Evolutionary conservation across 2,888 invertebrate species (phyloP), one percentile per base, ranked within the genome.

Genomic region (Anaspis maculata): DNA sequence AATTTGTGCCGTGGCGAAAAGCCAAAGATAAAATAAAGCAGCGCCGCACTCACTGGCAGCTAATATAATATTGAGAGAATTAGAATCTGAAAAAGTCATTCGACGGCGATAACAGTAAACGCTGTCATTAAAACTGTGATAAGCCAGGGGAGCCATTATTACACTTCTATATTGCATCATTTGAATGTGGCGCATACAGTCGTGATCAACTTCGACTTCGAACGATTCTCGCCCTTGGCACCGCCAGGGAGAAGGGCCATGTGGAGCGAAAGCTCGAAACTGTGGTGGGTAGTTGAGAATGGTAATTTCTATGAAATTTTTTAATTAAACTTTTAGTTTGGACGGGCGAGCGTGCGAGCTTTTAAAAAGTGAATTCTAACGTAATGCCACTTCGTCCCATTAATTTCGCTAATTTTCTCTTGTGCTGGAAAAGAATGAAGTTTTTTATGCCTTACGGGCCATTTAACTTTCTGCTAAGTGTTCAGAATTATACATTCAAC

Each of bases 131-230:
- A 59, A 59, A 54, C 44, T 42, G 44, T 41, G 59, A 59, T 59
- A 58, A 59, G 56, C 56, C 44, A 27, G 39, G 41, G 41, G 41
- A 38, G 45, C 51, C 51, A 49, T 55, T 57, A 58, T 57, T 51
- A 46, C 51, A 42, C 45, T 49, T 51, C 48, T 57, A 49, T 56
- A 57, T 54, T 53, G 57, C 57, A 42, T 40, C 54, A 52, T 58
- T 57, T 57, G 54, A 57, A 58, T 57, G 49, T 47, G 45, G 44
- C 49, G 42, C 40, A 41, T 46, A 46, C 52, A 51, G 52, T 51
- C 51, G 49, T 44, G 32, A 46, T 46, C 42, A 25, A n/a, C n/a
- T n/a, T n/a, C n/a, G n/a, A n/a, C n/a, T n/a, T n/a, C n/a, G n/a
- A 12, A 15, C 25, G 15, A 32, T 24, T 25, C 12, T 25, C 32